phyloP scores from a whole-genome alignment of 2,113 vertebrate species.

The Dendropsophus ebraccatus region DNA sequence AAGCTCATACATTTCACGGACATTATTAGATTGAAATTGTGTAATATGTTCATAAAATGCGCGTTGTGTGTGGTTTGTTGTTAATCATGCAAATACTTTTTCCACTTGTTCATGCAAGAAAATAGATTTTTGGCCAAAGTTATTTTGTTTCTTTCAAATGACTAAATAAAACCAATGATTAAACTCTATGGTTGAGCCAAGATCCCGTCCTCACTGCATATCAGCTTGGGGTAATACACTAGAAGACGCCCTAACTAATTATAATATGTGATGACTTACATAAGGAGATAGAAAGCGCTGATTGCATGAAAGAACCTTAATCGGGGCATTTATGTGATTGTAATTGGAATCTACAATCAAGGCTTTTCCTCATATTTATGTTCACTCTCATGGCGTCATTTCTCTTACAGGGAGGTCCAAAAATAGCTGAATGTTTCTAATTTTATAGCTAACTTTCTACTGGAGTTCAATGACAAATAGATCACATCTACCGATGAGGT shows the following conservation, averaged over 20 bases:
- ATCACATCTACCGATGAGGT: not conserved
- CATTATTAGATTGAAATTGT: not conserved
- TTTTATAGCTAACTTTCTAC: not conserved
- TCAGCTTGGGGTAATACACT: conserved; percentile 42
- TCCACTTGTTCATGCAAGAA: conserved; percentile 24
- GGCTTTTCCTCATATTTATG: not conserved
- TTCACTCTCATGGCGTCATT: not conserved
- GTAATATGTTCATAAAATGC: not conserved
- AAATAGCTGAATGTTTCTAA: conserved; percentile 12
- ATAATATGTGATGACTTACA: conserved; percentile 42
- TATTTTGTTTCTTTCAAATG: conserved; percentile 40
- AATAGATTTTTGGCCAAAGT: conserved; percentile 26
- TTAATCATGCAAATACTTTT: conserved; percentile 20
- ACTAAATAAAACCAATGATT: conserved; percentile 39
- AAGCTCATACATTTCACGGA: not conserved
- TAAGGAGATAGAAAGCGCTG: conserved; percentile 39
- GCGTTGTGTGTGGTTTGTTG: conserved; percentile 33
- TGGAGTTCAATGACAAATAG: not conserved
- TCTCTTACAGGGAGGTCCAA: conserved; percentile 22
- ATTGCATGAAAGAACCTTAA: conserved; percentile 30
- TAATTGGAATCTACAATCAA: conserved; percentile 34
- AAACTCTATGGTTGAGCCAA: conserved; percentile 28
- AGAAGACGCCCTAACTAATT: conserved; percentile 42
- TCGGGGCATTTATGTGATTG: conserved; percentile 1
- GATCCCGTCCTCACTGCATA: conserved; percentile 43